phyloP scores from a whole-genome alignment of 2,113 vertebrate genomes.

The Poeciliopsis prolifica region DNA sequence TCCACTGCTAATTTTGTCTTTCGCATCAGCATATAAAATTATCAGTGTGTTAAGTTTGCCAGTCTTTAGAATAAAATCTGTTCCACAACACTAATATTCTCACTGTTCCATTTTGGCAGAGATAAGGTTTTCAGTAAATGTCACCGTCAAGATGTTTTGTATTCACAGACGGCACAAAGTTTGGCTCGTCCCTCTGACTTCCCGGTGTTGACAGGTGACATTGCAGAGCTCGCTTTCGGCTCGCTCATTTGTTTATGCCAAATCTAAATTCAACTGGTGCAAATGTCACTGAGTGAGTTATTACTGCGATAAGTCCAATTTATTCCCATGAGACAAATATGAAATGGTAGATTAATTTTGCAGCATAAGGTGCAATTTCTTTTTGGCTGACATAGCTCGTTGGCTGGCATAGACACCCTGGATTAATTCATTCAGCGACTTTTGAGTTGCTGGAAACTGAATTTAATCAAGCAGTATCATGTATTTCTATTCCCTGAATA shows the following conservation, averaged over 20 bases:
- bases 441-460: neutral
- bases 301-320: slow-evolving; percentile 22
- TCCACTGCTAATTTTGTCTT: neutral
- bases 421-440: neutral
- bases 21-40: neutral
- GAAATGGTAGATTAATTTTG: slow-evolving; percentile 17
- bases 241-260: slow-evolving; percentile 26
- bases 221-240: slow-evolving; percentile 4
- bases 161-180: slow-evolving; percentile 14
- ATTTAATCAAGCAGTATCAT: neutral
- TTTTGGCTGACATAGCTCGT: neutral
- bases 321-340: slow-evolving; percentile 6
- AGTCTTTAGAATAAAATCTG: neutral
- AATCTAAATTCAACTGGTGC: slow-evolving; percentile 14
- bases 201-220: slow-evolving; percentile 34
- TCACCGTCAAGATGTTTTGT: slow-evolving; percentile 9
- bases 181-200: slow-evolving; percentile 10
- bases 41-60: neutral
- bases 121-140: slow-evolving; percentile 16
- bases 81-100: neutral
- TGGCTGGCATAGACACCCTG: neutral
- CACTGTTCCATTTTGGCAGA: neutral
- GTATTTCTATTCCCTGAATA: neutral
- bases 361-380: neutral
- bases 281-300: slow-evolving; percentile 36